phyloP scores from a whole-genome alignment of 2,888 invertebrate species.

The Oeneis ivallda region DNA sequence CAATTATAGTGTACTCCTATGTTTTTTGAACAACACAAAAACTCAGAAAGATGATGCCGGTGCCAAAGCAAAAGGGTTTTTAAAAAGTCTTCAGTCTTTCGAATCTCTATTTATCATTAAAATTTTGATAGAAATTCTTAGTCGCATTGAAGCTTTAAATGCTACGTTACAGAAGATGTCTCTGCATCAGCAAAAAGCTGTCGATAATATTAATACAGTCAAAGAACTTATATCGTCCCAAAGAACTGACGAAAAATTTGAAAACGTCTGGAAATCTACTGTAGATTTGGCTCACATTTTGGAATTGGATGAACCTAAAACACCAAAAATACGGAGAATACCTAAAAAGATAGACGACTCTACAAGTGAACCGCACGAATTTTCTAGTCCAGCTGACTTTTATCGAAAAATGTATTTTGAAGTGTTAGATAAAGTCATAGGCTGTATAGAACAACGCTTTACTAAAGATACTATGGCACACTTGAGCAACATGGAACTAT shows the following conservation, averaged over 20 bases:
- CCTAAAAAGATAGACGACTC: neutral
- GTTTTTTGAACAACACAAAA: too few species aligned
- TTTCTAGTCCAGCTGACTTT: neutral
- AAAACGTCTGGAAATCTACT: neutral
- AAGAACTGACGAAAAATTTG: neutral
- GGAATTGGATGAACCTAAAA: constrained; percentile 1
- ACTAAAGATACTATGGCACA: constrained; percentile 1
- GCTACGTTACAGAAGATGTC: too few species aligned
- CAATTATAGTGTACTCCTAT: too few species aligned
- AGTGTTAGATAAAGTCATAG: neutral
- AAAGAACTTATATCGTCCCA: neutral
- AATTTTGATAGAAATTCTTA: too few species aligned
- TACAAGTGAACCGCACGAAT: neutral
- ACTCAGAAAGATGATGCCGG: too few species aligned
- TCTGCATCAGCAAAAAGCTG: too few species aligned
- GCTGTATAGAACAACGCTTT: neutral
- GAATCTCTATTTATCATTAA: too few species aligned
- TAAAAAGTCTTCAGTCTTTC: too few species aligned
- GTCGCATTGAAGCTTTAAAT: too few species aligned
- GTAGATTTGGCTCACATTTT: neutral
- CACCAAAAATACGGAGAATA: neutral
- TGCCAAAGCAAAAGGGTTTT: too few species aligned
- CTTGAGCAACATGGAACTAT: neutral
- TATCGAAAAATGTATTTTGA: constrained; percentile 1
- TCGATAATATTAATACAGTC: neutral